These are phyloP conservation scores for Stichopus horrens DNA, from an alignment of 53 echinoderm and acorn worm genomes.

Conservation along the genomic window DNA sequence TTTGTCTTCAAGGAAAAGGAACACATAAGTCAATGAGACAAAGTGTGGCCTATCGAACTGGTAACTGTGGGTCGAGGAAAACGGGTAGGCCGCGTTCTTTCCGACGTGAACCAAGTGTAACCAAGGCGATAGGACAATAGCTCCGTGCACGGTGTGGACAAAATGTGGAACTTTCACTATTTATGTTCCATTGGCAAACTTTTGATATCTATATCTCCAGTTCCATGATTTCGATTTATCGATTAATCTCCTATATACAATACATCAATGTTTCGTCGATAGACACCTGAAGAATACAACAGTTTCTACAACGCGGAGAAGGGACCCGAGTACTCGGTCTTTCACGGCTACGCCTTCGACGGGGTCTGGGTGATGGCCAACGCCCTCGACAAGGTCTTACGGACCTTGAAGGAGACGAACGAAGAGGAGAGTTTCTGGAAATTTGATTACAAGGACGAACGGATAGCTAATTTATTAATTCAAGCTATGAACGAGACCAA, in stretches of 20 bases:
- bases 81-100: too few species aligned
- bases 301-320: slow-evolving; percentile 56
- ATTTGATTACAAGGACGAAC: slow-evolving; percentile 70
- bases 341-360: slow-evolving; percentile 95
- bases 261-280: neutral
- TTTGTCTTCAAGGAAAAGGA: too few species aligned
- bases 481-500: slow-evolving; percentile 96
- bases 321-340: slow-evolving; percentile 63
- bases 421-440: slow-evolving; percentile 54
- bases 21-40: too few species aligned
- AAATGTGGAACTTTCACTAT: too few species aligned
- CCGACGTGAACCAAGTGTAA: too few species aligned
- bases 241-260: neutral
- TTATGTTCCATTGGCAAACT: too few species aligned
- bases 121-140: too few species aligned
- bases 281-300: slow-evolving; percentile 84
- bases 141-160: too few species aligned
- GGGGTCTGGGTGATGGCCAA: slow-evolving; percentile 97
- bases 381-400: slow-evolving; percentile 77
- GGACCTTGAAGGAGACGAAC: slow-evolving; percentile 50
- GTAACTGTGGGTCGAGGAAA: too few species aligned
- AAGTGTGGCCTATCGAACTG: too few species aligned
- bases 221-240: too few species aligned
- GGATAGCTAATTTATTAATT: slow-evolving; percentile 67
- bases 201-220: too few species aligned